A percentile compares a stretch with the other conserved stretches of the same genome.
These are phyloP conservation scores for Acanthopleura granulata DNA, from an alignment of 2,888 invertebrate genomes.

Conservation along the genomic window DNA sequence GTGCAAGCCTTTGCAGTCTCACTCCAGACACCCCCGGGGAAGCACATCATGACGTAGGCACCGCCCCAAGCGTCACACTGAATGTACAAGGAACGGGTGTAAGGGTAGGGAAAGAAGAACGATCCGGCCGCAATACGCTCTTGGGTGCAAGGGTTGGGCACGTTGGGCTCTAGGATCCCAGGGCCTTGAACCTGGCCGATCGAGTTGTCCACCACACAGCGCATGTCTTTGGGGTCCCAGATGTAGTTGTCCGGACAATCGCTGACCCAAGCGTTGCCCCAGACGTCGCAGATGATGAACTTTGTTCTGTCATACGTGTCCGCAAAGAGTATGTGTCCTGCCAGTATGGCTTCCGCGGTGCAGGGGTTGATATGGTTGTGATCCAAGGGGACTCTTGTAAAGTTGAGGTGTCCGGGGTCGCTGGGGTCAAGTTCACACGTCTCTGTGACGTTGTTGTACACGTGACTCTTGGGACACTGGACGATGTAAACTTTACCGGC, in stretches of 20 bases:
- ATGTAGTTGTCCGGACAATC: neutral
- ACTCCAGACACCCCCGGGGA: neutral
- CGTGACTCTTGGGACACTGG: constrained; percentile 41
- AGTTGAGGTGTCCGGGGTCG: neutral
- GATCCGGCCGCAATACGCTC: neutral
- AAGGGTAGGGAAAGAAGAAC: neutral
- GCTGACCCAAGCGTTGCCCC: neutral
- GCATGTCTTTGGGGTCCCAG: neutral
- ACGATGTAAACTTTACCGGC: constrained; percentile 39
- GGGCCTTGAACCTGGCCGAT: neutral
- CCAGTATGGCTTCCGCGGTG: neutral
- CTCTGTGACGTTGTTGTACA: constrained; percentile 7
- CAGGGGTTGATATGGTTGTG: neutral
- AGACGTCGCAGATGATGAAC: neutral
- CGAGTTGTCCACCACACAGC: neutral
- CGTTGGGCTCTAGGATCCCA: neutral
- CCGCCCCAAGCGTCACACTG: neutral
- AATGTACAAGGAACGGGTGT: neutral
- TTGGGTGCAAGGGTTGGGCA: neutral
- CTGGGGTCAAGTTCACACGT: neutral
- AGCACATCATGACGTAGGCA: neutral
- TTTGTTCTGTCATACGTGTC: neutral
- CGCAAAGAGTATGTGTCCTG: neutral
- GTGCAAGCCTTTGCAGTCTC: neutral
- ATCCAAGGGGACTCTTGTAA: neutral